Conservation (phyloP, 2,888 invertebrate genomes). For the Tinea semifulvella region DNA sequence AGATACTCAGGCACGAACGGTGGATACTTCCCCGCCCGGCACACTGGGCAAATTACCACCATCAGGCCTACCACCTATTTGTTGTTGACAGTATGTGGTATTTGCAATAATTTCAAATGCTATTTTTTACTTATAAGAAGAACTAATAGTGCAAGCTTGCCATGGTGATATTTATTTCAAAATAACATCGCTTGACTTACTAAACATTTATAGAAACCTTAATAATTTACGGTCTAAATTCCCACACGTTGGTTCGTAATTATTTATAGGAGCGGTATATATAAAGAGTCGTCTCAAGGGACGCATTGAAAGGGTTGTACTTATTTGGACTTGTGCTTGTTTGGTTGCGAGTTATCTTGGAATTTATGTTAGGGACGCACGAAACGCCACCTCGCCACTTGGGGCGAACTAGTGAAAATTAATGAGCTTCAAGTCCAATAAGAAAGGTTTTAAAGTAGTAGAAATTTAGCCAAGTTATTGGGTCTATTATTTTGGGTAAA, state of each 20-base stretch:
- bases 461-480: neutral
- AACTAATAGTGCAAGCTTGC: too few relatives aligned
- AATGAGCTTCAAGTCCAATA: constrained; percentile 33
- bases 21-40: too few relatives aligned
- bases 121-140: too few relatives aligned
- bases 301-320: constrained; percentile 46
- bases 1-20: too few relatives aligned
- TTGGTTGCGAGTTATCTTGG: constrained; percentile 48
- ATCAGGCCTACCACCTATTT: too few relatives aligned
- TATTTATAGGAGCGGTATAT: constrained; percentile 13
- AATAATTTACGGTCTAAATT: neutral
- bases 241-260: constrained; percentile 10
- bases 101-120: too few relatives aligned
- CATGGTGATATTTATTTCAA: too few relatives aligned
- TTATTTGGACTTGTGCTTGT: constrained; percentile 53
- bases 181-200: too few relatives aligned
- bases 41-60: too few relatives aligned
- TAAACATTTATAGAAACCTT: too few relatives aligned
- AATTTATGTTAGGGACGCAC: constrained; percentile 53
- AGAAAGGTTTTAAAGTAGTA: constrained; percentile 8
- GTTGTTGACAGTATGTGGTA: too few relatives aligned
- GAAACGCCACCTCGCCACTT: constrained; percentile 31
- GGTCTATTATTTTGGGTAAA: too few relatives aligned
- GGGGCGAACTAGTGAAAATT: constrained; percentile 50
- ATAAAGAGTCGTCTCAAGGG: constrained; percentile 35